Conservation (phyloP, 2,888 invertebrate species). For the Ferrisia virgata region DNA sequence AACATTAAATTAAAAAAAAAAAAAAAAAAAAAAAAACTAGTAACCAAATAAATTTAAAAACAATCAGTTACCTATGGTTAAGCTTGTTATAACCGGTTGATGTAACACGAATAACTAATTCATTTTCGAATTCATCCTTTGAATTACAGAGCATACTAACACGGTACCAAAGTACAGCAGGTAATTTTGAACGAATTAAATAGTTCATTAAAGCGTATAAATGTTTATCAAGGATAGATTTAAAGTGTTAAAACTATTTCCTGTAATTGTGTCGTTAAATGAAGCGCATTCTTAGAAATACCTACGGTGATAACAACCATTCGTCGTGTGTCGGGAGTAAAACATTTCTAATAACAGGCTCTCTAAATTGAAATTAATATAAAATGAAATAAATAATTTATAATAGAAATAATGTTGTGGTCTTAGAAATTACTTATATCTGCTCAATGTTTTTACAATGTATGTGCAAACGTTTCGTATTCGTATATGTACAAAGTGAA, state of each 20-base stretch:
- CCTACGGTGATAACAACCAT: not conserved
- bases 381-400: not conserved
- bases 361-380: not conserved
- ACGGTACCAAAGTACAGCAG: not conserved
- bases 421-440: not conserved
- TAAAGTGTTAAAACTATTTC: slow-evolving; percentile 29
- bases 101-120: not conserved
- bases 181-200: slow-evolving; percentile 19
- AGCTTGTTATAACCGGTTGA: not conserved
- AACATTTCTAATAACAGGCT: not conserved
- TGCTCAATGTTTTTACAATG: no score
- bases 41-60: not conserved
- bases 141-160: no score
- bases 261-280: slow-evolving; percentile 16
- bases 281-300: not conserved
- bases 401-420: not conserved
- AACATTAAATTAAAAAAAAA: no score
- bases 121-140: not conserved
- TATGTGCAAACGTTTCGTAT: no score
- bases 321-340: not conserved
- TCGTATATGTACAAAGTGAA: not conserved
- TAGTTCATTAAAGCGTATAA: slow-evolving; percentile 13
- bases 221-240: slow-evolving; percentile 22
- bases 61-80: not conserved
- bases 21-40: not conserved